Evolutionary conservation across 2,113 vertebrate species (phyloP).

Genomic region (Greenwoodochromis staneri): DNA sequence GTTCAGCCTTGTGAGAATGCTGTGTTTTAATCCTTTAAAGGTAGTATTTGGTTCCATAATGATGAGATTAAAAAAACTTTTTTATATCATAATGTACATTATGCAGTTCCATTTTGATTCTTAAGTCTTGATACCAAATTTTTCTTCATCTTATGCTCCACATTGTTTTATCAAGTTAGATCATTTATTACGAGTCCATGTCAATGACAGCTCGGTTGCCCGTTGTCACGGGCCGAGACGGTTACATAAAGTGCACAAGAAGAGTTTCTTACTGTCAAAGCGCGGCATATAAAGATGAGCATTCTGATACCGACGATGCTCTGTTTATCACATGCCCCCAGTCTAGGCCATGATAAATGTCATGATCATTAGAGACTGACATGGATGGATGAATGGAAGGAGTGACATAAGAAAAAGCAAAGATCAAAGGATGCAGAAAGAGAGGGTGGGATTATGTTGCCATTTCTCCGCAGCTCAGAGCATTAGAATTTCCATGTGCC

Average conservation of each 20-base stretch:
- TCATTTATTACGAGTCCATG: neutral
- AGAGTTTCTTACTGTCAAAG: neutral
- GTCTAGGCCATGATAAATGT: neutral
- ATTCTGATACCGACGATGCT: neutral
- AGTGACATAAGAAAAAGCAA: neutral
- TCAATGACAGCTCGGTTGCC: rapidly evolving
- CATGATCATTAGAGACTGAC: neutral
- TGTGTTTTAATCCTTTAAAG: neutral
- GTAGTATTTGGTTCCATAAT: neutral
- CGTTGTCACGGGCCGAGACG: neutral
- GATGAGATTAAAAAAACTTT: neutral
- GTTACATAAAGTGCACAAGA: neutral
- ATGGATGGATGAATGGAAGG: neutral
- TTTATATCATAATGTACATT: neutral
- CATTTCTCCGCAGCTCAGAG: neutral
- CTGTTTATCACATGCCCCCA: neutral
- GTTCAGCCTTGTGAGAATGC: neutral
- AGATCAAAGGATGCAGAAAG: neutral
- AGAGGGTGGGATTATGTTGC: neutral
- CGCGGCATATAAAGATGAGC: neutral
- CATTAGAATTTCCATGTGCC: neutral
- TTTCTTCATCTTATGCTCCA: neutral
- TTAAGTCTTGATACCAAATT: neutral
- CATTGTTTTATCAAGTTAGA: neutral
- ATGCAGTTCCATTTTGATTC: neutral